Base-by-base conservation (phyloP, 2,888 invertebrate genomes). In the Cylindroiulus punctatus region DNA sequence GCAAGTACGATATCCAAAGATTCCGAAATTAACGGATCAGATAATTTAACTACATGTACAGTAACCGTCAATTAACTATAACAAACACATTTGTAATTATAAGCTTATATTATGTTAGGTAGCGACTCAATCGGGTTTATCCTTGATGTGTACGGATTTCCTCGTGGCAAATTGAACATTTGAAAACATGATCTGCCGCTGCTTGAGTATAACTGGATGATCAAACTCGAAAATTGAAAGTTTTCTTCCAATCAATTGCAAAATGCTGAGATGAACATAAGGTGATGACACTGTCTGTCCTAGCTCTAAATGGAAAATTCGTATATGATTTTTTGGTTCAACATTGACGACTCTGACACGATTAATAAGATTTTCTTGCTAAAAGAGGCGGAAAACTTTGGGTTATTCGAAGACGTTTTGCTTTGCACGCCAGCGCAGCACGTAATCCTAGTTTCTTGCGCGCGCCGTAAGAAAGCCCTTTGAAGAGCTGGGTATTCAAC, bases 401-500 rank as follows among this genome's bases (percentile, higher is more conserved):
- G 8, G 65, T 5, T 57, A 22, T 22, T 3, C 65, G 0, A 8
- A 7, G 65, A 26, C 22, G 26, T 65, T 65, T 65, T 26, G 22
- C 22, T 65, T n/a, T 4, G 57, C 57, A 65, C 26, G 22, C 65
- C 10, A 65, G 22, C 26, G 30, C 12, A 30, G 76, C 30, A 30
- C 76, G 14, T 76, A 76, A 76, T 76, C 76, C 76, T 12, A 30
- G 30, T 30, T 76, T 30, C 76, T 17, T 14, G 76, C 26, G 26
- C 65, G 26, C 65, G 12, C 2, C 1, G 65, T 26, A 65, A 76
- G 76, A 76, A 76, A 76, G 30, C 76, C 30, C 14, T 76, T 14
- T 76, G 76, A 76, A 76, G 76, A 76, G 76, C 30, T 30, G 76
- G 14, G 76, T 76, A 76, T 76, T 76, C 76, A 76, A 30, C 76